These are phyloP conservation scores for Calycopis cecrops DNA, from an alignment of 1,140 invertebrate species.

Conservation along the genomic window DNA sequence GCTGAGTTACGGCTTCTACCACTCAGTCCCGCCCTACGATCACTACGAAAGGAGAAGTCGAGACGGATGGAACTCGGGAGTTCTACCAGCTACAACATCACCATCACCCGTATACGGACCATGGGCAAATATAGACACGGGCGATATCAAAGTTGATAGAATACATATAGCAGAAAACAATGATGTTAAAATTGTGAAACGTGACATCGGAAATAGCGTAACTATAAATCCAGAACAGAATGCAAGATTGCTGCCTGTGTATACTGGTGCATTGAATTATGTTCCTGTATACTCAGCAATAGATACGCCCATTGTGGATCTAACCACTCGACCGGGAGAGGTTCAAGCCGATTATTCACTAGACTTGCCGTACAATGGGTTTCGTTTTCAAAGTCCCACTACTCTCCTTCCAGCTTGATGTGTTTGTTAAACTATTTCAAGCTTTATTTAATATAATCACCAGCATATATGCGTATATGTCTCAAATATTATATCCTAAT, in stretches of 20 bases:
- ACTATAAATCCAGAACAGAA: slow-evolving; percentile 8
- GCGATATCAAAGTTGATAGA: slow-evolving; percentile 37
- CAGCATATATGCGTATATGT: slow-evolving; percentile 48
- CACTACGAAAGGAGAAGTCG: slow-evolving; percentile 61
- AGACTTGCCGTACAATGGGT: slow-evolving; percentile 65
- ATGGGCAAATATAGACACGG: slow-evolving; percentile 12
- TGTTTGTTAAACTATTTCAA: slow-evolving; percentile 47
- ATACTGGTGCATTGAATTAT: slow-evolving; percentile 25
- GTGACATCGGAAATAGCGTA: slow-evolving; percentile 22
- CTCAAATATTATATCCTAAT: slow-evolving; percentile 52
- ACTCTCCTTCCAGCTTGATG: slow-evolving; percentile 65
- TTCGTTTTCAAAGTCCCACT: slow-evolving; percentile 69
- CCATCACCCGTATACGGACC: slow-evolving; percentile 1
- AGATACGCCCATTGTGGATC: slow-evolving; percentile 40
- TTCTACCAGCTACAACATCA: slow-evolving; percentile 6
- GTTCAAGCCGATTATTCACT: slow-evolving; percentile 67
- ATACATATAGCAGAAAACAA: slow-evolving; percentile 28
- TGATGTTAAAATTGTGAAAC: slow-evolving; percentile 26
- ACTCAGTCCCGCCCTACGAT: slow-evolving; percentile 52
- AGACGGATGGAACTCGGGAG: slow-evolving; percentile 38
- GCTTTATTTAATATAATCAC: slow-evolving; percentile 42
- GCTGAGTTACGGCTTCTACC: slow-evolving; percentile 70
- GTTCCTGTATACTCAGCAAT: slow-evolving; percentile 34
- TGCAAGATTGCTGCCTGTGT: slow-evolving; percentile 42
- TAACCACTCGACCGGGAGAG: slow-evolving; percentile 54